These are phyloP conservation scores for Anguilla anguilla DNA, from an alignment of 2,797 vertebrate species.

Conservation along the genomic window DNA sequence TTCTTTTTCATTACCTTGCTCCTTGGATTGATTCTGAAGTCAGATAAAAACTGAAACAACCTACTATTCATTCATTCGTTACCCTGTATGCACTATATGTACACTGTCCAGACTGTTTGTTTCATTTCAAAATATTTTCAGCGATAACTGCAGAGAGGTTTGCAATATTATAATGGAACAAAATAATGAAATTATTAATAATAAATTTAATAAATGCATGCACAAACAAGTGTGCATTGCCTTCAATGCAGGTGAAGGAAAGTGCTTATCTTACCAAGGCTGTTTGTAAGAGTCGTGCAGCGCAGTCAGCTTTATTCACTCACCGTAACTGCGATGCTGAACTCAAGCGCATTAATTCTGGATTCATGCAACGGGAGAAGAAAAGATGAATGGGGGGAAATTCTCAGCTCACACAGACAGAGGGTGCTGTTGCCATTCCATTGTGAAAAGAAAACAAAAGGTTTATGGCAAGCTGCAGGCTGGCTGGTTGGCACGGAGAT, in stretches of 20 bases:
- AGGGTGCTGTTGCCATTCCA: conserved; percentile 36
- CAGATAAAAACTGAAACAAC: not conserved
- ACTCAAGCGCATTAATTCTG: not conserved
- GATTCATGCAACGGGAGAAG: not conserved
- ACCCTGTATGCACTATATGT: not conserved
- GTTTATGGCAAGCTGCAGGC: not conserved
- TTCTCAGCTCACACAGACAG: conserved; percentile 23
- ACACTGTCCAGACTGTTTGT: not conserved
- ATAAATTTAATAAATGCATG: not conserved
- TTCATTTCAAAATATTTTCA: not conserved
- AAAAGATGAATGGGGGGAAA: conserved; percentile 6
- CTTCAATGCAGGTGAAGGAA: conserved; percentile 7
- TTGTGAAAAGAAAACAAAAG: conserved; percentile 4
- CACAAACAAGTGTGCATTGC: not conserved
- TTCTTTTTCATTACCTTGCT: not conserved
- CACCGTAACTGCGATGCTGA: not conserved
- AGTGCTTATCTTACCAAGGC: not conserved
- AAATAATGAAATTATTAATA: not conserved
- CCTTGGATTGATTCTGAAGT: not conserved
- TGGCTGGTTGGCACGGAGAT: conserved; percentile 31
- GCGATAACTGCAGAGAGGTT: not conserved
- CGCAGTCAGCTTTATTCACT: not conserved
- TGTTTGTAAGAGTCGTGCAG: not conserved
- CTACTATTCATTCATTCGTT: not conserved
- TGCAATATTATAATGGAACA: not conserved